Conservation (phyloP, 2,113 vertebrate genomes). For the Actinemys pallida region DNA sequence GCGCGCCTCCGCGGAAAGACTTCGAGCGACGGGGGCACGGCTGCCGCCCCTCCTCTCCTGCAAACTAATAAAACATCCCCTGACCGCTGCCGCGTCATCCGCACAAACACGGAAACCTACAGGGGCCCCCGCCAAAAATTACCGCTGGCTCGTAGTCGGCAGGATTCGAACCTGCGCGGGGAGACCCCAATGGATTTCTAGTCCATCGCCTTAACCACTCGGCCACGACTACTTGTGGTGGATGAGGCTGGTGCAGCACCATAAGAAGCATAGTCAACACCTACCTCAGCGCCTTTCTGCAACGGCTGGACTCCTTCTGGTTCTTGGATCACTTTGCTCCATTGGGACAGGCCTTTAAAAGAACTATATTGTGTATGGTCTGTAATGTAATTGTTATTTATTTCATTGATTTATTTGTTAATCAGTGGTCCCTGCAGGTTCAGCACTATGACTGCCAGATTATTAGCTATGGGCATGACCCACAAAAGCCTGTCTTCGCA, state of each 20-base stretch:
- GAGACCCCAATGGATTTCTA: constrained; percentile 81
- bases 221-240: constrained; percentile 73
- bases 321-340: too few species aligned
- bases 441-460: background rate
- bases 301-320: too few species aligned
- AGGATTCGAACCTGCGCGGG: constrained; percentile 79
- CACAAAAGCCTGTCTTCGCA: background rate
- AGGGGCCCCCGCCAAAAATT: background rate
- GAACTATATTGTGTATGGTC: too few species aligned
- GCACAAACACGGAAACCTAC: too few species aligned
- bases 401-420: background rate
- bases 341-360: background rate
- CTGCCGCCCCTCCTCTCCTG: too few species aligned
- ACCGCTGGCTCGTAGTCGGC: constrained; percentile 59
- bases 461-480: background rate
- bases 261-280: background rate
- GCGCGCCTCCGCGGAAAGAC: background rate
- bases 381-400: background rate
- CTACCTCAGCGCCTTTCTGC: too few species aligned
- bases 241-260: fast-evolving
- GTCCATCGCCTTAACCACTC: constrained; percentile 82
- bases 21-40: too few species aligned
- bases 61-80: background rate
- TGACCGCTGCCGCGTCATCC: too few species aligned
- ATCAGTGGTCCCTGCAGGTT: background rate